A percentile compares a stretch with the other conserved stretches of the same genome.
phyloP scores from a whole-genome alignment of 2,797 vertebrate genomes.

The Trachops cirrhosus region DNA sequence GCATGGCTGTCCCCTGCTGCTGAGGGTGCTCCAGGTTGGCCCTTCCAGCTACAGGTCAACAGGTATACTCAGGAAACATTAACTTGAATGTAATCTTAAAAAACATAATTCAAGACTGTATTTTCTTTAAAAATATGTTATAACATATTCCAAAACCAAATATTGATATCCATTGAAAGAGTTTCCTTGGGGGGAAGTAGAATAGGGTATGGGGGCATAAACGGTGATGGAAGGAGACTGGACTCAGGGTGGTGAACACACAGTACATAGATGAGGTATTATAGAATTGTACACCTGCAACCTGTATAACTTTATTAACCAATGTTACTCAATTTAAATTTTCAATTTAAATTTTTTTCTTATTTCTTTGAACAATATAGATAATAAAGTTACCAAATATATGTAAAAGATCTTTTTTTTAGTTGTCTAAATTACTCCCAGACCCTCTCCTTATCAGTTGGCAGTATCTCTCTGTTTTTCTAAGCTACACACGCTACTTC shows the following conservation, averaged over 20 bases:
- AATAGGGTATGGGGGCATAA: not conserved
- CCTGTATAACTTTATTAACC: not conserved
- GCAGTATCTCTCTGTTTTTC: conserved; percentile 60
- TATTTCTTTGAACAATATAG: not conserved
- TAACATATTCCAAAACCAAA: conserved; percentile 33
- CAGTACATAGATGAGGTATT: not conserved
- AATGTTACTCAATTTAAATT: not conserved
- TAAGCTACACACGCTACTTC: conserved; percentile 57
- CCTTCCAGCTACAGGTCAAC: not conserved
- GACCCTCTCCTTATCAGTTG: conserved; percentile 43
- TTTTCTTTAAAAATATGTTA: not conserved
- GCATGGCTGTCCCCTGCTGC: not conserved
- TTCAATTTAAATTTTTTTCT: not conserved
- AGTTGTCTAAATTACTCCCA: conserved; percentile 39
- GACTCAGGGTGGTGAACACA: not conserved
- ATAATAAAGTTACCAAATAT: conserved; percentile 30
- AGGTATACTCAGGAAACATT: conserved; percentile 1
- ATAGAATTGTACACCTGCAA: not conserved
- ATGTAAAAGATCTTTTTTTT: not conserved
- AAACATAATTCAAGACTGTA: not conserved
- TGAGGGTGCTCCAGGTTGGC: not conserved
- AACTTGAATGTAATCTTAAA: not conserved
- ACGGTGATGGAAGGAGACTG: not conserved
- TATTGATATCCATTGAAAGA: not conserved
- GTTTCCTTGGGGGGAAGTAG: not conserved